A percentile compares a stretch with the other conserved stretches of the same genome.
Evolutionary conservation across 2,113 vertebrate genomes (phyloP).

Genomic region (Campylomormyrus numenius): DNA sequence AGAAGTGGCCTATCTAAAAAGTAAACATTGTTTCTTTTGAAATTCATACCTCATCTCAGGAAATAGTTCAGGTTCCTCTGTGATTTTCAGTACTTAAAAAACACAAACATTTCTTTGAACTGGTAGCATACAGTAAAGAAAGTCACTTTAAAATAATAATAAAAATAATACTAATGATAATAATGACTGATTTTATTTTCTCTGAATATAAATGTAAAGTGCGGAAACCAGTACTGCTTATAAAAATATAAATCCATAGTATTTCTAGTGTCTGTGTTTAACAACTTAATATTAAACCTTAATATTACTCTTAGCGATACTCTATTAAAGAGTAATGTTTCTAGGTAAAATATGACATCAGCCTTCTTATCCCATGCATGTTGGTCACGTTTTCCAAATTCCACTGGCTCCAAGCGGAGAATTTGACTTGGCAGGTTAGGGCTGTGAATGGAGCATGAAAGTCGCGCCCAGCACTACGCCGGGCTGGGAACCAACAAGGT

Average conservation of each 20-base stretch:
- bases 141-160: neutral
- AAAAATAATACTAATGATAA: conserved; percentile 19
- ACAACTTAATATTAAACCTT: neutral
- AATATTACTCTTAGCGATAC: neutral
- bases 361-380: neutral
- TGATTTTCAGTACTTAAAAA: conserved; percentile 1
- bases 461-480: too few species aligned
- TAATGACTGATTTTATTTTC: neutral
- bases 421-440: neutral
- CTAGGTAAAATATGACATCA: neutral
- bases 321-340: neutral
- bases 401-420: neutral
- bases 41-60: neutral
- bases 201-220: conserved; percentile 21
- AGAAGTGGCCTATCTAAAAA: conserved; percentile 26
- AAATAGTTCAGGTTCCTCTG: neutral
- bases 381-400: neutral
- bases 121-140: neutral
- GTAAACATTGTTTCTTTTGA: neutral
- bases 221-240: conserved; percentile 13
- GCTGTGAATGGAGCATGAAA: neutral
- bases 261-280: conserved; percentile 12
- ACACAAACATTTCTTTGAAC: neutral
- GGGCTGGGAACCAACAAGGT: neutral
- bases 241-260: conserved; percentile 14